Conservation (phyloP, 2,113 vertebrate species). For the Ariopsis seemanni region DNA sequence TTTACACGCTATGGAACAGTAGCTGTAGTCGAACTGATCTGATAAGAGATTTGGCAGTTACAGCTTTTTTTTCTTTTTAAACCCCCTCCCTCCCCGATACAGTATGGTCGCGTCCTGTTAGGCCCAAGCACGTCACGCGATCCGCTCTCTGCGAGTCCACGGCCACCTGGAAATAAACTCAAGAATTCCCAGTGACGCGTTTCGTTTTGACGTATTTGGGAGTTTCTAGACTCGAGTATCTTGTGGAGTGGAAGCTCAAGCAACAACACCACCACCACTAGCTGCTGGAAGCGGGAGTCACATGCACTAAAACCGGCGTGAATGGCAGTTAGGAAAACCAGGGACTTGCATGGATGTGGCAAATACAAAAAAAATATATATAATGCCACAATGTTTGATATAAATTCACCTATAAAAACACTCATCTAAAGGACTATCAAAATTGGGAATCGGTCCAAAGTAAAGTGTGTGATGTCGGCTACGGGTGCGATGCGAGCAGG, state of each 20-base stretch:
- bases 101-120: slow-evolving; percentile 63
- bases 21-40: slow-evolving; percentile 73
- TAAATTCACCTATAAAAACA: slow-evolving; percentile 54
- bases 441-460: slow-evolving; percentile 28
- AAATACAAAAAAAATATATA: slow-evolving; percentile 17
- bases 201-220: not conserved
- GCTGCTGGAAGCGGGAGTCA: slow-evolving; percentile 49
- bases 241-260: not conserved
- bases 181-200: not conserved
- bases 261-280: slow-evolving; percentile 6
- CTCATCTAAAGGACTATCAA: slow-evolving; percentile 42
- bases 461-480: slow-evolving; percentile 4
- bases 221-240: not conserved
- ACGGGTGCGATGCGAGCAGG: slow-evolving; percentile 21
- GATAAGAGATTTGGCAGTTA: slow-evolving; percentile 78
- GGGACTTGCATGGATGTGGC: slow-evolving; percentile 4
- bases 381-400: slow-evolving; percentile 39
- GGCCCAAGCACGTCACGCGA: slow-evolving; percentile 59
- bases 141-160: slow-evolving; percentile 46
- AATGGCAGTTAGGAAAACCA: slow-evolving; percentile 65
- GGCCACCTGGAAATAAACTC: not conserved
- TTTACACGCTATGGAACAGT: slow-evolving; percentile 80
- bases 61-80: slow-evolving; percentile 65
- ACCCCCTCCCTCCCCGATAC: slow-evolving; percentile 57
- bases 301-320: slow-evolving; percentile 60